Conservation (phyloP, 2,797 vertebrate genomes). For the Labeo calbasu region DNA sequence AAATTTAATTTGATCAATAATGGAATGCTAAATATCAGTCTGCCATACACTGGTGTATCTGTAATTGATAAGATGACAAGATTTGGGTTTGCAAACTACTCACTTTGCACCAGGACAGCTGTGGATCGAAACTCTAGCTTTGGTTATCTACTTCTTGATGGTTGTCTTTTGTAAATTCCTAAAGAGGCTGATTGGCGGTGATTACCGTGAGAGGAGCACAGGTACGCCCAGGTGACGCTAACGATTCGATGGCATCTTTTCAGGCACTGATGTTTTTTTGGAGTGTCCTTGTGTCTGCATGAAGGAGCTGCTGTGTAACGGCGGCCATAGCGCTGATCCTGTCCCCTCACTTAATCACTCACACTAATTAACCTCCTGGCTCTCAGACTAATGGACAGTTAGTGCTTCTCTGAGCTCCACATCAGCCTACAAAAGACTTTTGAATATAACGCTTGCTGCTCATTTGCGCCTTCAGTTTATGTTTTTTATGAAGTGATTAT, state of each 20-base stretch:
- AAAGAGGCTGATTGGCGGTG: background rate
- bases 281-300: slow-evolving; percentile 43
- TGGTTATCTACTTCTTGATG: background rate
- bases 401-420: slow-evolving; percentile 44
- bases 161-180: slow-evolving; percentile 1
- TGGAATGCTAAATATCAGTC: background rate
- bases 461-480: background rate
- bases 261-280: slow-evolving; percentile 33
- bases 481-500: slow-evolving; percentile 8
- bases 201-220: background rate
- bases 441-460: background rate
- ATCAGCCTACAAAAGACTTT: slow-evolving; percentile 52
- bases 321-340: slow-evolving; percentile 14
- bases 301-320: slow-evolving; percentile 24
- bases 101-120: background rate
- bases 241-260: slow-evolving; percentile 26
- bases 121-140: background rate
- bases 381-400: slow-evolving; percentile 60
- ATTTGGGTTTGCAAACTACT: background rate
- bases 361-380: slow-evolving; percentile 70
- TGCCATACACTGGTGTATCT: background rate
- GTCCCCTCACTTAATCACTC: slow-evolving; percentile 71
- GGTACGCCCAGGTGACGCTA: slow-evolving; percentile 13
- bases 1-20: background rate
- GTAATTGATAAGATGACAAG: background rate